Percentiles rank a stretch among this genome's conserved stretches.
phyloP scores from a whole-genome alignment of 1,140 invertebrate species.

The Frieseomelitta varia region DNA sequence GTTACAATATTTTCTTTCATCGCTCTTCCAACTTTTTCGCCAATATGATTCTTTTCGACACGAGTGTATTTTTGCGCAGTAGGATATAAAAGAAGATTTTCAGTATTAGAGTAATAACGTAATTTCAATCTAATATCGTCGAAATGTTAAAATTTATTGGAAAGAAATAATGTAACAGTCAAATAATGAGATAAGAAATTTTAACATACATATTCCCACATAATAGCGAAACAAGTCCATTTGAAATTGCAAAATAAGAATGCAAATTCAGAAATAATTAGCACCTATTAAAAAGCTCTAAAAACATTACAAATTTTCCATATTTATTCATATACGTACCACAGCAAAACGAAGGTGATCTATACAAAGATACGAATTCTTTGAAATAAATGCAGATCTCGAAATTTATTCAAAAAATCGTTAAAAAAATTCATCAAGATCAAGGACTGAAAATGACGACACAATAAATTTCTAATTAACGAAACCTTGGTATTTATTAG shows the following conservation, averaged over 20 bases:
- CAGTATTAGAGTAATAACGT: rapidly evolving
- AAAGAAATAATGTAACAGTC: not conserved
- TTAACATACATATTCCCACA: not conserved
- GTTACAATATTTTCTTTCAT: not conserved
- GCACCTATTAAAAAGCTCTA: too few relatives aligned
- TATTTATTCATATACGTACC: too few relatives aligned
- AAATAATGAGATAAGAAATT: not conserved
- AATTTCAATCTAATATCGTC: not conserved
- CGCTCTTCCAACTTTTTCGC: not conserved
- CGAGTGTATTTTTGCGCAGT: not conserved
- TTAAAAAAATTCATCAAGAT: rapidly evolving
- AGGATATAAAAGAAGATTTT: not conserved
- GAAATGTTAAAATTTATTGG: not conserved
- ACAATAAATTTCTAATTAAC: too few relatives aligned
- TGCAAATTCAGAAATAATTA: too few relatives aligned
- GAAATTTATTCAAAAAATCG: not conserved
- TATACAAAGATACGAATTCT: not conserved
- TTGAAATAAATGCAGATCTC: not conserved
- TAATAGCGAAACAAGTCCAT: not conserved
- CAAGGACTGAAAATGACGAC: not conserved
- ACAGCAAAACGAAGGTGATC: too few relatives aligned
- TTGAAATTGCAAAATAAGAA: not conserved
- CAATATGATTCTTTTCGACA: not conserved
- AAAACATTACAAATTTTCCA: too few relatives aligned
- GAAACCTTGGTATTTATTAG: not conserved